Percentiles rank a stretch among this genome's conserved stretches.
Conservation (phyloP, 2,797 vertebrate species). For the Sebastes jordani region DNA sequence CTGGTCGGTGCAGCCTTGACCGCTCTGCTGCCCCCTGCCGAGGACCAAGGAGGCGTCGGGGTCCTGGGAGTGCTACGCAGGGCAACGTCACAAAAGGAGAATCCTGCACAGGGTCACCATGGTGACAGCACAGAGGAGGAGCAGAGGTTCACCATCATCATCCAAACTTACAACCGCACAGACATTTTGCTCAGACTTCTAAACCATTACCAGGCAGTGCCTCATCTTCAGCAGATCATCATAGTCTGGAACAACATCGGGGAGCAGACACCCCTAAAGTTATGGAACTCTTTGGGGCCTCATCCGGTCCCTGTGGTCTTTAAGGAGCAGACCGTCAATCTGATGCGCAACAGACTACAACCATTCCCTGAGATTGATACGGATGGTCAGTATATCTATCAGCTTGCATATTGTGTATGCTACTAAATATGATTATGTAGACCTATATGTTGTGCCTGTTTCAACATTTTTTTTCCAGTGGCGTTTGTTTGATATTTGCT, state of each 20-base stretch:
- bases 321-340: slow-evolving; percentile 88
- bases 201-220: slow-evolving; percentile 94
- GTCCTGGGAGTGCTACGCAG: slow-evolving; percentile 67
- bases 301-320: slow-evolving; percentile 92
- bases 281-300: slow-evolving; percentile 90
- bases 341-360: slow-evolving; percentile 93
- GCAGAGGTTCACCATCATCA: slow-evolving; percentile 89
- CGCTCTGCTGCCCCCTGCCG: slow-evolving; percentile 71
- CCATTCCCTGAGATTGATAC: slow-evolving; percentile 89
- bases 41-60: slow-evolving; percentile 40
- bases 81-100: background rate
- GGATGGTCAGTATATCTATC: slow-evolving; percentile 80
- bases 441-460: background rate
- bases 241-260: slow-evolving; percentile 95
- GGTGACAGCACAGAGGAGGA: slow-evolving; percentile 24
- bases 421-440: background rate
- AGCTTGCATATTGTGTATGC: background rate
- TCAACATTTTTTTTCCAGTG: background rate
- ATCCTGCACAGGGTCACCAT: background rate
- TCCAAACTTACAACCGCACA: slow-evolving; percentile 95
- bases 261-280: slow-evolving; percentile 84
- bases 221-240: slow-evolving; percentile 88
- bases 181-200: slow-evolving; percentile 92
- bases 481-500: background rate
- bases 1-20: slow-evolving; percentile 75